A percentile compares a stretch with the other conserved stretches of the same genome.
Conservation (phyloP, 1,140 invertebrate species). For the Drosophila orosa region DNA sequence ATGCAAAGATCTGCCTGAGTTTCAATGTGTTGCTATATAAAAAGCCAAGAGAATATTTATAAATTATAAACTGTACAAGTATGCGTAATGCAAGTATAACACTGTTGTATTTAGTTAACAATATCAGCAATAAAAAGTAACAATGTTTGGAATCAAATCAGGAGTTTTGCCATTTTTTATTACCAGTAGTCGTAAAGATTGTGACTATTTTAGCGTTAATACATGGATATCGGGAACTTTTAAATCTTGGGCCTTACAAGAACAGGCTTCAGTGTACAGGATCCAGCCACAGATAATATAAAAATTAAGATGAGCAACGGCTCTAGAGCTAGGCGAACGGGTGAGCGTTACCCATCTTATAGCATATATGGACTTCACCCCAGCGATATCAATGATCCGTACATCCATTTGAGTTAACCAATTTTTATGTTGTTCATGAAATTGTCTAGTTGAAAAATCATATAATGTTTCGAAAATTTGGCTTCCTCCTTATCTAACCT, state of each 20-base stretch:
- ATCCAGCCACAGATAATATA: no score
- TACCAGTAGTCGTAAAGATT: no score
- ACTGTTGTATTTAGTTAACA: constrained; percentile 73
- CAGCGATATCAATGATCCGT: background rate
- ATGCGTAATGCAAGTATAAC: constrained; percentile 39
- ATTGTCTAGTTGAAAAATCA: background rate
- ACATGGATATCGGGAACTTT: background rate
- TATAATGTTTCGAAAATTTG: background rate
- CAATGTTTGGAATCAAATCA: constrained; percentile 55
- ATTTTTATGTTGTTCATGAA: background rate
- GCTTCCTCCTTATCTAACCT: background rate
- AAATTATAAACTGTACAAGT: constrained; percentile 36
- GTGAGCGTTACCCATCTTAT: no score
- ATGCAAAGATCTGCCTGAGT: constrained; percentile 25
- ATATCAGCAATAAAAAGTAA: constrained; percentile 75
- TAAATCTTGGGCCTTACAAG: background rate
- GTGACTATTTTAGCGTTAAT: no score
- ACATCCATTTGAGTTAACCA: background rate
- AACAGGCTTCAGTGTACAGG: no score
- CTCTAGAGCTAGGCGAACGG: no score
- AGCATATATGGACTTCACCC: no score
- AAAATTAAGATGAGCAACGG: no score
- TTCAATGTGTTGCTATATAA: constrained; percentile 49
- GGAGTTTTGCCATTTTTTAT: background rate
- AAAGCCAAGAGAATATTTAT: constrained; percentile 46